Percentiles rank a stretch among this genome's conserved stretches.
phyloP scores from a whole-genome alignment of 2,113 vertebrate species.

The Forbesichthys agassizii region DNA sequence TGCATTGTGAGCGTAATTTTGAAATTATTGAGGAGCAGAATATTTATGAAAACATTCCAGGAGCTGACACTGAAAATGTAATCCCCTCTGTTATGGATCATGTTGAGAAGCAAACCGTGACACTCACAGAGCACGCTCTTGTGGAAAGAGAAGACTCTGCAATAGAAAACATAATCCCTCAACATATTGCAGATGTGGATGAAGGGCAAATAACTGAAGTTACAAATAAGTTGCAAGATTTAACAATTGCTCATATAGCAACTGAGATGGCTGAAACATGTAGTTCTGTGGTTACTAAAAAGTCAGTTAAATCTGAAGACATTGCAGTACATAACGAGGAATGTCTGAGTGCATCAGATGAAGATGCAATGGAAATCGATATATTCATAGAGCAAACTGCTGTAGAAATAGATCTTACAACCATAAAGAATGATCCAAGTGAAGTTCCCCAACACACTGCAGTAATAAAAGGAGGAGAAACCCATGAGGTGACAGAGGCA shows the following conservation, averaged over 20 bases:
- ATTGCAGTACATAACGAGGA: constrained; percentile 4
- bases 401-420: constrained; percentile 2
- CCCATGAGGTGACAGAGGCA: constrained; percentile 15
- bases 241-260: constrained; percentile 31
- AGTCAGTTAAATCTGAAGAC: constrained; percentile 24
- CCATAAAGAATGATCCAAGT: constrained; percentile 1
- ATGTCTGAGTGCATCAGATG: background rate
- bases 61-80: constrained; percentile 15
- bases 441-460: constrained; percentile 5
- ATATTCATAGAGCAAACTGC: constrained; percentile 8
- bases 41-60: constrained; percentile 17
- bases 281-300: constrained; percentile 26
- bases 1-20: constrained; percentile 14
- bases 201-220: constrained; percentile 36
- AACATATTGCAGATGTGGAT: constrained; percentile 13
- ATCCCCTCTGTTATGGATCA: background rate
- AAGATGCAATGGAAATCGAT: background rate
- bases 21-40: constrained; percentile 17
- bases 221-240: constrained; percentile 30
- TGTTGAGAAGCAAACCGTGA: background rate
- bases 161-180: constrained; percentile 5
- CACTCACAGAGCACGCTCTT: constrained; percentile 1
- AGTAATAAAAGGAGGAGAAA: constrained; percentile 14
- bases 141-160: too few relatives aligned
- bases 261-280: constrained; percentile 19